phyloP scores from a whole-genome alignment of 2,113 vertebrate species.

The Hirundichthys speculiger region DNA sequence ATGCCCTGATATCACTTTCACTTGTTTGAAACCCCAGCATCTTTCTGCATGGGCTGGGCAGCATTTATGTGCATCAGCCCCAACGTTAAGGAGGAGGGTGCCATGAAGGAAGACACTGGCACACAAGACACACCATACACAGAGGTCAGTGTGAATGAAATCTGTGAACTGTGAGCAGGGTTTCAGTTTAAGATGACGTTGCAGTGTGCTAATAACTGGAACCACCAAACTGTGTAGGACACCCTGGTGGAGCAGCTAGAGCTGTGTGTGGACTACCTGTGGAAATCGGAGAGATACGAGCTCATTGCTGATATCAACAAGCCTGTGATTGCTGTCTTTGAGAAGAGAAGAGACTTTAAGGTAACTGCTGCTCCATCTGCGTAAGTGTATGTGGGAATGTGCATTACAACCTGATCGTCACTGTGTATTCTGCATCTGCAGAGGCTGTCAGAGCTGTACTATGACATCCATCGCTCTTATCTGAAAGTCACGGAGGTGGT shows the following conservation, averaged over 20 bases:
- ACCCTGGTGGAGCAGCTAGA: conserved; percentile 96
- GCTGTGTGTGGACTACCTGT: conserved; percentile 94
- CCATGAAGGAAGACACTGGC: conserved; percentile 97
- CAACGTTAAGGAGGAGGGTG: conserved; percentile 97
- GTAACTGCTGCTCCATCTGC: conserved; percentile 64
- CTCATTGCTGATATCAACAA: conserved; percentile 98
- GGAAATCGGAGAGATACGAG: conserved; percentile 96
- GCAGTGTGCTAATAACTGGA: no score
- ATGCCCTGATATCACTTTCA: conserved; percentile 9
- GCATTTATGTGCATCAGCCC: conserved; percentile 96
- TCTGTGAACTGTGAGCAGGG: background rate
- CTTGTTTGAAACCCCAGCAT: conserved; percentile 78
- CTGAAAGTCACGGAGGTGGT: conserved; percentile 97
- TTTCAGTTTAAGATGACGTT: background rate
- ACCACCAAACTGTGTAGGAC: conserved; percentile 76
- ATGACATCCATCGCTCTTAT: conserved; percentile 96
- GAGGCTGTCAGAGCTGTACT: conserved; percentile 95
- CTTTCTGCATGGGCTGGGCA: conserved; percentile 97
- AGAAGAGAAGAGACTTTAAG: conserved; percentile 97
- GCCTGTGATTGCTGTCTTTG: conserved; percentile 95
- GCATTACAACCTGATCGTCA: background rate
- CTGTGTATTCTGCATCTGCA: conserved; percentile 57
- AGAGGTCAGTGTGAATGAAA: conserved; percentile 83
- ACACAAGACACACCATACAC: conserved; percentile 98
- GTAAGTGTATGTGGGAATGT: background rate